Conservation (phyloP, 1,140 invertebrate genomes). For the Riptortus pedestris region DNA sequence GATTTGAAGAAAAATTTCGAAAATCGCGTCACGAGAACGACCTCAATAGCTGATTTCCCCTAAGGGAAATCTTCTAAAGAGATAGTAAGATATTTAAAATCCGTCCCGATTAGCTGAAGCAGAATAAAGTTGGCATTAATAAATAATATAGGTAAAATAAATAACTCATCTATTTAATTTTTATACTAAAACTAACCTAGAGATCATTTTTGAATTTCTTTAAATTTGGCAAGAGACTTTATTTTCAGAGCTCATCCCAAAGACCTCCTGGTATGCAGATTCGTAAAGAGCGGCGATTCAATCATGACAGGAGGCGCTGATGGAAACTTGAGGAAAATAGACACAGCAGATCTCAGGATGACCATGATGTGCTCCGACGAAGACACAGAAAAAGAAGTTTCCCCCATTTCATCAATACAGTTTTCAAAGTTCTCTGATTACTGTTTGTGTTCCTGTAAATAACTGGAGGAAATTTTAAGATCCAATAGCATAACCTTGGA, state of each 20-base stretch:
- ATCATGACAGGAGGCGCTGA: conserved; percentile 17
- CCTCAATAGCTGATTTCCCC: too few relatives aligned
- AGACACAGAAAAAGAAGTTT: background rate
- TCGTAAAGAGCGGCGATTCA: background rate
- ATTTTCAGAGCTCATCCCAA: conserved; percentile 11
- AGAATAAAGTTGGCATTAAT: too few relatives aligned
- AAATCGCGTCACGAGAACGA: too few relatives aligned
- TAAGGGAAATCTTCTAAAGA: too few relatives aligned
- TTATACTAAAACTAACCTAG: too few relatives aligned
- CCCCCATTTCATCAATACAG: background rate
- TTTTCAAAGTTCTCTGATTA: background rate
- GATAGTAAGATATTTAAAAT: too few relatives aligned
- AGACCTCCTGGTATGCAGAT: conserved; percentile 9
- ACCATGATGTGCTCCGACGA: background rate
- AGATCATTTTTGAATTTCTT: too few relatives aligned
- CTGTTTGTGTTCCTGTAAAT: background rate
- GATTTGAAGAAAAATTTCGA: too few relatives aligned
- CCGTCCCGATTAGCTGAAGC: too few relatives aligned
- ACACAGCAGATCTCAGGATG: background rate
- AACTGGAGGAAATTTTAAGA: background rate
- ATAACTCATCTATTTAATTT: too few relatives aligned
- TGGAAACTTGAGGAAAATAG: conserved; percentile 5
- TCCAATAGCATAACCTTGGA: background rate
- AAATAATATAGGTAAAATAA: too few relatives aligned
- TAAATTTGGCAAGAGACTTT: too few relatives aligned